These are phyloP conservation scores for Clarias fuscus DNA, from an alignment of 2,797 vertebrate species.

Conservation along the genomic window DNA sequence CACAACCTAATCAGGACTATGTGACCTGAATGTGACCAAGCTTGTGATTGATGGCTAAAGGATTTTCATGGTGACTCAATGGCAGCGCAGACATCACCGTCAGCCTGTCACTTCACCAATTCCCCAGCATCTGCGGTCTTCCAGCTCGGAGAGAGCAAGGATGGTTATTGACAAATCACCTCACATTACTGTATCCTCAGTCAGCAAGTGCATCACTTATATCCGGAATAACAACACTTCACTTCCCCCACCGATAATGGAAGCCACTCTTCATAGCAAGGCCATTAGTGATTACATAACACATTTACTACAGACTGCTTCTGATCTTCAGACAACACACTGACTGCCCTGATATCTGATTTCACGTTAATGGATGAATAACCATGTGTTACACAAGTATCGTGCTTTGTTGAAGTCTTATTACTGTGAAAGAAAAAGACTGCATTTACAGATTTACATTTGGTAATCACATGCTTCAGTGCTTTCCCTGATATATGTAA, in stretches of 20 bases:
- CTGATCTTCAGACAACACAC: constrained; percentile 1
- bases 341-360: not conserved
- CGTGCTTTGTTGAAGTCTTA: not conserved
- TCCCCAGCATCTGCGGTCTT: constrained; percentile 8
- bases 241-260: constrained; percentile 24
- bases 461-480: not conserved
- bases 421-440: not conserved
- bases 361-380: constrained; percentile 11
- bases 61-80: constrained; percentile 7
- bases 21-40: not conserved
- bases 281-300: not conserved
- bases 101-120: constrained; percentile 34
- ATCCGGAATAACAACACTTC: constrained; percentile 24
- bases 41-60: constrained; percentile 12
- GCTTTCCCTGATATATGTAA: not conserved
- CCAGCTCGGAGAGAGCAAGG: not conserved
- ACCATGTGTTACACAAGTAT: not conserved
- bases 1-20: not conserved
- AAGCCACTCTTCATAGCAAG: constrained; percentile 14
- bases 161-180: constrained; percentile 20
- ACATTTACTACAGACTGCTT: constrained; percentile 19
- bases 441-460: not conserved
- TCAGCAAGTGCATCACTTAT: constrained; percentile 21
- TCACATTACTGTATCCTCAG: constrained; percentile 7
- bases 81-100: constrained; percentile 42